Evolutionary conservation across 2,113 vertebrate species (phyloP), one percentile per base, ranked within the genome.

Genomic region (Penelope pileata): DNA sequence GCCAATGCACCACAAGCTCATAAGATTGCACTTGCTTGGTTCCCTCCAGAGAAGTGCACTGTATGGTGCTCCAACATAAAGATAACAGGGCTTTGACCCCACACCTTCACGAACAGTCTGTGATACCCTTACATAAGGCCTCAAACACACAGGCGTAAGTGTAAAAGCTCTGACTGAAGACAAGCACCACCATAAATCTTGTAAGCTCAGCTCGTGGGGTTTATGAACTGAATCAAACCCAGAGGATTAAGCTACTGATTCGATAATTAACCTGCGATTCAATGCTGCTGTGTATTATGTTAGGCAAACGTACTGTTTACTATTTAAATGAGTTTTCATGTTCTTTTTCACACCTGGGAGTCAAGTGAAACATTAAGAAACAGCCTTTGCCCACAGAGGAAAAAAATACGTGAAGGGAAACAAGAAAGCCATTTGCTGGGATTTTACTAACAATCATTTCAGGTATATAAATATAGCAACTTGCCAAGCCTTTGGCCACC

Each of bases 141-240:
- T 63, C 73, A 38, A 92, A 90, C 19, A 68, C 22, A 9, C 18
- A 68, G 43, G 24, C 26, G 10, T 73, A 79, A 92, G 91, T 36
- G 76, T 47, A 19, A 79, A 62, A 51, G 24, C 60, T 60, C 72
- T 47, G 36, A 56, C 59, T 69, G 48, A 54, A 67, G 16, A 62
- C 13, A 69, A 94, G 11, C 58, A 51, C 48, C 45, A 2, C 26
- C 89, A 81, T 76, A 87, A 94, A 87, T 86, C 68, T 63, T 83
- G 32, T 47, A 53, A 70, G 60, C 38, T 64, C 77, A 74, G 21
- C 51, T 40, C 3, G 1, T 67, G 48, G 13, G 21, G 40, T 93
- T 96, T 91, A 95, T 76, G 83, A 62, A 26, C 70, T 91, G 83
- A 88, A 83, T 86, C 34, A 59, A 96, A 74, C 91, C 59, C 86